Percentiles rank a stretch among this genome's conserved stretches.
Evolutionary conservation across 2,888 invertebrate genomes (phyloP).

Genomic region (Lycophotia porphyrea): DNA sequence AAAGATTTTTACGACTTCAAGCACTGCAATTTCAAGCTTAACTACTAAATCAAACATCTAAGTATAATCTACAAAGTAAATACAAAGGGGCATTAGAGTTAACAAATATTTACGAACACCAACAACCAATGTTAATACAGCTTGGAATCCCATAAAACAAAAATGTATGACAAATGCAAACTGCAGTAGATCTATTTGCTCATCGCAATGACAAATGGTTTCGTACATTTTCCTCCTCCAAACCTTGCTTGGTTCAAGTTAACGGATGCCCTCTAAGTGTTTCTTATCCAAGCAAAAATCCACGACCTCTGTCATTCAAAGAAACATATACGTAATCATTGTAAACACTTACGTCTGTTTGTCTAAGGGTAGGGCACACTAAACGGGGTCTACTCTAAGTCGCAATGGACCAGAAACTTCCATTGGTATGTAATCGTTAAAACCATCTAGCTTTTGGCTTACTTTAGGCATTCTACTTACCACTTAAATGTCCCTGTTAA

Average conservation of each 20-base stretch:
- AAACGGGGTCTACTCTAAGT: neutral
- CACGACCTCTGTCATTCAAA: slow-evolving; percentile 52
- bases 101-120: slow-evolving; percentile 26
- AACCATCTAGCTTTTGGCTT: neutral
- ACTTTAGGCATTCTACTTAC: neutral
- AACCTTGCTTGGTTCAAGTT: slow-evolving; percentile 40
- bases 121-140: slow-evolving; percentile 5
- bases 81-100: slow-evolving; percentile 11
- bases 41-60: slow-evolving; percentile 4
- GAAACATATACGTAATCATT: slow-evolving; percentile 47
- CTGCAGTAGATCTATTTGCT: slow-evolving; percentile 6
- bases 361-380: slow-evolving; percentile 21
- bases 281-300: slow-evolving; percentile 27
- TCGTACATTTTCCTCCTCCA: slow-evolving; percentile 43
- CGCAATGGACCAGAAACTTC: slow-evolving; percentile 18
- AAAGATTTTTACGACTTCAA: neutral
- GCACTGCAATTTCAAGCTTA: slow-evolving; percentile 9
- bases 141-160: slow-evolving; percentile 43
- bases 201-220: slow-evolving; percentile 39
- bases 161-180: slow-evolving; percentile 40
- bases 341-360: slow-evolving; percentile 32
- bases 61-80: slow-evolving; percentile 25
- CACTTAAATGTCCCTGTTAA: neutral
- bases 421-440: slow-evolving; percentile 3
- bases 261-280: slow-evolving; percentile 44